phyloP scores from a whole-genome alignment of 2,113 vertebrate genomes.

The Thalassoma bifasciatum region DNA sequence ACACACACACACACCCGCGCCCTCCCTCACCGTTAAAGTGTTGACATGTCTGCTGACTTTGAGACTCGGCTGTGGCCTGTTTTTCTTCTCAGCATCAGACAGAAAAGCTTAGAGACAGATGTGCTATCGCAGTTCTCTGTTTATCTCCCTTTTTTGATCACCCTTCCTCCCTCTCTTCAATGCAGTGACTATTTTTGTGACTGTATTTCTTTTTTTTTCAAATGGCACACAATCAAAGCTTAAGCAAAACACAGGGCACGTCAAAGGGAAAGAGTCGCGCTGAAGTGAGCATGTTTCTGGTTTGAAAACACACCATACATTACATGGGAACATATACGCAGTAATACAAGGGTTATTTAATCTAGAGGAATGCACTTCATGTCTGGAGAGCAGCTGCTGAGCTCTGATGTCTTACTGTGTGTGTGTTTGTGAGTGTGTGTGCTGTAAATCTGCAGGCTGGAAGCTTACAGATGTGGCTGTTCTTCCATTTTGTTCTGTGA shows the following conservation, averaged over 20 bases:
- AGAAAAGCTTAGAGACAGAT: constrained; percentile 54
- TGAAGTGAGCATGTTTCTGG: constrained; percentile 6
- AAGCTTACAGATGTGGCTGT: constrained; percentile 40
- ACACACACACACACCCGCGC: neutral
- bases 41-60: constrained; percentile 73
- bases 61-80: constrained; percentile 62
- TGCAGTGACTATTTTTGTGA: no score
- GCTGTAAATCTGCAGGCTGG: constrained; percentile 46
- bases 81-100: constrained; percentile 50
- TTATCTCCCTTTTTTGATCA: constrained; percentile 30
- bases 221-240: neutral
- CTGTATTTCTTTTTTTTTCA: neutral
- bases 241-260: neutral
- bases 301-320: constrained; percentile 20
- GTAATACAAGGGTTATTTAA: constrained; percentile 49
- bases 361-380: constrained; percentile 62
- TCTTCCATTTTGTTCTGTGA: constrained; percentile 30
- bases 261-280: constrained; percentile 5
- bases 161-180: neutral
- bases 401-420: constrained; percentile 15
- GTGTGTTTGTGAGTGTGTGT: constrained; percentile 18
- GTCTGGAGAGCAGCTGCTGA: constrained; percentile 72
- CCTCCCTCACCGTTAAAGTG: constrained; percentile 51
- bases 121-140: constrained; percentile 42
- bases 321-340: constrained; percentile 27